Percentiles rank a stretch among this genome's conserved stretches.
Evolutionary conservation across 2,113 vertebrate genomes (phyloP).

Genomic region (Etheostoma spectabile): DNA sequence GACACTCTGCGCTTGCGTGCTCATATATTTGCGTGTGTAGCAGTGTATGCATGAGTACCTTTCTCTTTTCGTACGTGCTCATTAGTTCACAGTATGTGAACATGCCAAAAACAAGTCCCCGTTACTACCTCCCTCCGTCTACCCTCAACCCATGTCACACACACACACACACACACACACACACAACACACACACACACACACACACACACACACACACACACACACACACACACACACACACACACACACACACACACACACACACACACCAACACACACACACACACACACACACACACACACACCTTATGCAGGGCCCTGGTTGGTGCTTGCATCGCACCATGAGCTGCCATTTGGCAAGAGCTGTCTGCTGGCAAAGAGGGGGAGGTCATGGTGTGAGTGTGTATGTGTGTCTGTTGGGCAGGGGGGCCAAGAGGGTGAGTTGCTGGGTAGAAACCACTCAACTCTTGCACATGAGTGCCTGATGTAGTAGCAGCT

Average conservation of each 20-base stretch:
- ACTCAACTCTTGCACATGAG: conserved; percentile 55
- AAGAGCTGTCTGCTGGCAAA: conserved; percentile 54
- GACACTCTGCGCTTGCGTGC: neutral
- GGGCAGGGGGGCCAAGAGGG: conserved; percentile 13
- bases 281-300: neutral
- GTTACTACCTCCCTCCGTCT: conserved; percentile 26
- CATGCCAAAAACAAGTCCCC: conserved; percentile 78
- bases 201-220: neutral
- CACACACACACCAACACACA: neutral
- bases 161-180: conserved; percentile 18
- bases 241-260: neutral
- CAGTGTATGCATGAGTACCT: conserved; percentile 69
- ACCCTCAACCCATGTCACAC: conserved; percentile 27
- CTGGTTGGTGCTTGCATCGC: conserved; percentile 51
- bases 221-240: neutral
- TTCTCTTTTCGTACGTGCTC: conserved; percentile 53
- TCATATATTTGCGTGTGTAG: conserved; percentile 1
- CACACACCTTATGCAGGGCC: neutral
- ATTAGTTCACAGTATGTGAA: conserved; percentile 80
- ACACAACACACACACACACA: too few species aligned
- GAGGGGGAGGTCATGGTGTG: conserved; percentile 60
- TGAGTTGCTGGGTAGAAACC: conserved; percentile 82
- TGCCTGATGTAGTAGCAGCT: conserved; percentile 53
- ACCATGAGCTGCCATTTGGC: conserved; percentile 72
- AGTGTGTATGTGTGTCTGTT: conserved; percentile 27